A percentile compares a stretch with the other conserved stretches of the same genome.
Conservation (phyloP, 1,140 invertebrate genomes). For the Ooceraea biroi region DNA sequence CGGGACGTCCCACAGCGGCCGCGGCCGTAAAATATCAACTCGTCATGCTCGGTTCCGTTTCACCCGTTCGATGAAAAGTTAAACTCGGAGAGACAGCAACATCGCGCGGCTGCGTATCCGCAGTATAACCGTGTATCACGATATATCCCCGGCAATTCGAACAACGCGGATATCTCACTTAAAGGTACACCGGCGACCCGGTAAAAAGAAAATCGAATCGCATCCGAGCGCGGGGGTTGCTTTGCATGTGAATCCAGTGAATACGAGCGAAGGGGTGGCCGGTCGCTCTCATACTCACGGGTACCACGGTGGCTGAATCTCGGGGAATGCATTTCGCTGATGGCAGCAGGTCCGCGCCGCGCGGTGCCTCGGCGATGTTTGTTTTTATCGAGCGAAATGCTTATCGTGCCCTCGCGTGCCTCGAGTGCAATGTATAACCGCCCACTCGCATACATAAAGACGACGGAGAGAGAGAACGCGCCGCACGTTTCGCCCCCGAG, state of each 20-base stretch:
- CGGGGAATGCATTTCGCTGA: constrained; percentile 44
- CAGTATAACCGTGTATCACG: no score
- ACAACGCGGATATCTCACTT: constrained; percentile 58
- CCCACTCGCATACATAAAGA: constrained; percentile 37
- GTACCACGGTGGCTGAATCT: constrained; percentile 47
- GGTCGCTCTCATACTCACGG: constrained; percentile 7
- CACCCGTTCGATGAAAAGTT: constrained; percentile 32
- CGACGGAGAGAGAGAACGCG: constrained; percentile 30
- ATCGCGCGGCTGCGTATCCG: constrained; percentile 1
- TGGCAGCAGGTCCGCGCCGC: background rate
- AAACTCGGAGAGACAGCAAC: constrained; percentile 55
- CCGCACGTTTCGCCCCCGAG: constrained; percentile 12
- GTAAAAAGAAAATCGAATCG: constrained; percentile 47
- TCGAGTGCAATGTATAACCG: constrained; percentile 46
- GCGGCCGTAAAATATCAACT: constrained; percentile 49
- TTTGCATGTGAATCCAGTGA: constrained; percentile 68
- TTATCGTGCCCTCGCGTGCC: constrained; percentile 72
- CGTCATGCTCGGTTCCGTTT: constrained; percentile 36
- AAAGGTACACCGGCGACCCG: constrained; percentile 37
- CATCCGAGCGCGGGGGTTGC: constrained; percentile 16
- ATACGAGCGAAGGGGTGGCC: constrained; percentile 23
- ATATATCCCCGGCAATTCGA: background rate
- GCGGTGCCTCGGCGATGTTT: constrained; percentile 63
- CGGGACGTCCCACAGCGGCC: background rate
- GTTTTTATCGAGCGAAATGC: constrained; percentile 75